A percentile compares a stretch with the other conserved stretches of the same genome.
phyloP scores from a whole-genome alignment of 30 jellyfish, hydroid and myxozoan genomes.

The Mastigias papua region DNA sequence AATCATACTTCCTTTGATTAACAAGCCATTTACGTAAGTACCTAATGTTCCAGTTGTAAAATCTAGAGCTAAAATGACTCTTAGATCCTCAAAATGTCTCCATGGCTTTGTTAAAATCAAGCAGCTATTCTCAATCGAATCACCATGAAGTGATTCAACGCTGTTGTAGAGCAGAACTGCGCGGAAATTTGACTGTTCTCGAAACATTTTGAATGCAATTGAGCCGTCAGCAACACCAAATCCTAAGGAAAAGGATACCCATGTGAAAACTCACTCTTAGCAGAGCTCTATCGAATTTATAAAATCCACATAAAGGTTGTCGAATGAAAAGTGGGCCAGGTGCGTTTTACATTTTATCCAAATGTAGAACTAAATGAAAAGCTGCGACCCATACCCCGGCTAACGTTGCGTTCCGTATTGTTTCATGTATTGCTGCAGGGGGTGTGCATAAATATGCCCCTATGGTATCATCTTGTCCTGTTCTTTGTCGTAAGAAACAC shows the following conservation, averaged over 20 bases:
- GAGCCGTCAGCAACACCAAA: neutral
- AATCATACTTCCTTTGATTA: neutral
- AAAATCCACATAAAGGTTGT: no score
- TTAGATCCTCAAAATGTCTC: neutral
- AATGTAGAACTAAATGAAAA: no score
- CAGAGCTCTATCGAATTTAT: no score
- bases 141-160: neutral
- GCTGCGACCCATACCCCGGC: no score
- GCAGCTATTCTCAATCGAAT: neutral
- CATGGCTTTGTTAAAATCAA: neutral
- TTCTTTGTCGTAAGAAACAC: no score
- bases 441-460: no score
- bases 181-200: neutral
- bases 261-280: no score
- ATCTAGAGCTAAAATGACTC: conserved; percentile 8
- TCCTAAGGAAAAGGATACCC: neutral
- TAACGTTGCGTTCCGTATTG: no score
- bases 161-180: neutral
- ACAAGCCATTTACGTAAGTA: conserved; percentile 26
- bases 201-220: neutral
- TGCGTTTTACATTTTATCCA: no score
- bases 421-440: no score
- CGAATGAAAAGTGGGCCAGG: no score
- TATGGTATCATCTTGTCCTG: no score
- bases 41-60: neutral